Evolutionary conservation across 2,888 invertebrate species (phyloP).

Genomic region (Pollenia labialis): DNA sequence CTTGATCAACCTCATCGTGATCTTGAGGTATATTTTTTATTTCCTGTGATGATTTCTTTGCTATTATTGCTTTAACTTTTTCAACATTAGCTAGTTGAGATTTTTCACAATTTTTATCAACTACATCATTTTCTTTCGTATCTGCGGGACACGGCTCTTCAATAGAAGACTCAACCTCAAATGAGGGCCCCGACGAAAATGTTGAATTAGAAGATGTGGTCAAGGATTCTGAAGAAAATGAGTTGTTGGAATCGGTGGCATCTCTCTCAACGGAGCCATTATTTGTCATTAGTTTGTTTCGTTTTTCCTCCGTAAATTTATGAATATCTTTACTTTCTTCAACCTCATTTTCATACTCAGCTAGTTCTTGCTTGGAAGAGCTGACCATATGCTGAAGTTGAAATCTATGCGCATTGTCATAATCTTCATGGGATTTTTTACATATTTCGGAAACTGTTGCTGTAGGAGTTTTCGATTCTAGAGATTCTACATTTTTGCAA

Average conservation of each 20-base stretch:
- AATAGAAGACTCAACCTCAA: constrained; percentile 60
- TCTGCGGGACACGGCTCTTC: constrained; percentile 77
- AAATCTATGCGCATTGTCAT: constrained; percentile 46
- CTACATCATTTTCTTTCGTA: constrained; percentile 42
- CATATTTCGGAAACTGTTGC: constrained; percentile 38
- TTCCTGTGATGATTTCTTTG: constrained; percentile 23
- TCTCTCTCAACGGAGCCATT: constrained; percentile 49
- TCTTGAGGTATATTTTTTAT: constrained; percentile 9
- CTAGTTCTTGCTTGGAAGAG: constrained; percentile 64
- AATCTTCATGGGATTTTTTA: constrained; percentile 45
- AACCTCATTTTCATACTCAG: constrained; percentile 74
- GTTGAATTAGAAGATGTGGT: constrained; percentile 84
- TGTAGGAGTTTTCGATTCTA: constrained; percentile 73
- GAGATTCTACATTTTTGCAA: constrained; percentile 80
- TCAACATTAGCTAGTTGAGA: constrained; percentile 29
- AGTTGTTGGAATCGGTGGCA: constrained; percentile 73
- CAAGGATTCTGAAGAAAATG: constrained; percentile 80
- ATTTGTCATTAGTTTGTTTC: constrained; percentile 17
- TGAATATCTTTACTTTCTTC: constrained; percentile 78
- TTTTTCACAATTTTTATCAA: constrained; percentile 42
- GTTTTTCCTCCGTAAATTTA: constrained; percentile 78
- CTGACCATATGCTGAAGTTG: constrained; percentile 24
- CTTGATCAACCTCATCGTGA: not conserved
- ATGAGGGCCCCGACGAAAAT: constrained; percentile 83
- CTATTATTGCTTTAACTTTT: not conserved